A percentile compares a stretch with the other conserved stretches of the same genome.
These are phyloP conservation scores for Scomberomorus guttatus DNA, from an alignment of 2,797 vertebrate species.

Conservation along the genomic window DNA sequence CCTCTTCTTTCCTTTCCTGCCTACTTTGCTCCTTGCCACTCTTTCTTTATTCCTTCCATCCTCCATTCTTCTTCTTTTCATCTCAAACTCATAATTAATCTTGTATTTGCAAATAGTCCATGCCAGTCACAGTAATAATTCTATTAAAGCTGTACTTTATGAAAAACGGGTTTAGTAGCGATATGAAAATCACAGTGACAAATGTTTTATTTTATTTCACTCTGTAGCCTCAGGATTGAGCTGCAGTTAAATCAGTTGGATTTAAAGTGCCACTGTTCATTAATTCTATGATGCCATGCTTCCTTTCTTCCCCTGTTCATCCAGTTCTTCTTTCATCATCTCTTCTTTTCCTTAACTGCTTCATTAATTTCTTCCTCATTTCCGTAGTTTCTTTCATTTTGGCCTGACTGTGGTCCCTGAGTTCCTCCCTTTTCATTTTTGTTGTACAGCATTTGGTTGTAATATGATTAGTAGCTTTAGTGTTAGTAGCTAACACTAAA, in stretches of 20 bases:
- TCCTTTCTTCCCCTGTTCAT: neutral
- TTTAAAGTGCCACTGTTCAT: slow-evolving; percentile 14
- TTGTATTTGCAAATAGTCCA: neutral
- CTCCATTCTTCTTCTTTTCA: neutral
- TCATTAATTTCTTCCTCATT: neutral
- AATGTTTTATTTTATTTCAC: neutral
- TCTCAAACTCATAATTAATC: neutral
- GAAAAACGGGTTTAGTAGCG: slow-evolving; percentile 3
- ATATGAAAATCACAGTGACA: slow-evolving; percentile 1
- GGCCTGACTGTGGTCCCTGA: too few relatives aligned
- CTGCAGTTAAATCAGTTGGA: slow-evolving; percentile 1
- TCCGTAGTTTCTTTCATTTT: neutral
- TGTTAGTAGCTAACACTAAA: too few relatives aligned
- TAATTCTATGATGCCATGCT: slow-evolving; percentile 2
- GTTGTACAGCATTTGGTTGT: too few relatives aligned
- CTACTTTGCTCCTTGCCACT: neutral
- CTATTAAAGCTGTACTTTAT: neutral
- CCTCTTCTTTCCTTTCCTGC: neutral
- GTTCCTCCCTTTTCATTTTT: too few relatives aligned
- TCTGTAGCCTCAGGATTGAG: slow-evolving; percentile 10
- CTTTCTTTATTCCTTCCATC: neutral
- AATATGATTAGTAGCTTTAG: neutral
- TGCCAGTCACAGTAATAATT: slow-evolving; percentile 17
- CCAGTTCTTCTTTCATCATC: slow-evolving; percentile 1
- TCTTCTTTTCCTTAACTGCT: neutral